Percentiles rank a stretch among this genome's conserved stretches.
phyloP scores from a whole-genome alignment of 2,797 vertebrate genomes.

The Falco concolor region DNA sequence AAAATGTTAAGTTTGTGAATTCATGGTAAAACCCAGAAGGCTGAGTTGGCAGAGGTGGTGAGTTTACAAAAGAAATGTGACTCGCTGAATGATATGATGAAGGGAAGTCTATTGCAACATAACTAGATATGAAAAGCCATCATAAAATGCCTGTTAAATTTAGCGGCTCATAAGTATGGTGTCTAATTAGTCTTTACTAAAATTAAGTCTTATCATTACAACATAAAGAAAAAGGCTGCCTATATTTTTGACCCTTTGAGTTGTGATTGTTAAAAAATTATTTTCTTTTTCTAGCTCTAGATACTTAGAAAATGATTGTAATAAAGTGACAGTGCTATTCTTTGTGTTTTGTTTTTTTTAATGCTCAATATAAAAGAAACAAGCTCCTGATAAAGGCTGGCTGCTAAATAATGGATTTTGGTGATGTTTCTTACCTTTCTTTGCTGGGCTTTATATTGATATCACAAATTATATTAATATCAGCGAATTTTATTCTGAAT shows the following conservation, averaged over 20 bases:
- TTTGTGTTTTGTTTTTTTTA: not conserved
- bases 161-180: not conserved
- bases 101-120: not conserved
- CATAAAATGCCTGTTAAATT: not conserved
- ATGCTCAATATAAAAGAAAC: not conserved
- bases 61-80: not conserved
- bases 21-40: not conserved
- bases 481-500: constrained; percentile 92
- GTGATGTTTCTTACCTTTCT: constrained; percentile 81
- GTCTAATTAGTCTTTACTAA: not conserved
- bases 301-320: not conserved
- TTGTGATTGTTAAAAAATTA: not conserved
- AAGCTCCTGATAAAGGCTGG: not conserved
- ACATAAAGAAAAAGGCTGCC: not conserved
- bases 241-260: not conserved
- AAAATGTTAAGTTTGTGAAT: not conserved
- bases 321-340: not conserved
- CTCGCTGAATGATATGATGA: not conserved
- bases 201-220: not conserved
- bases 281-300: not conserved
- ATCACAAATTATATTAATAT: constrained; percentile 89
- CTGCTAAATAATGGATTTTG: not conserved
- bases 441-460: constrained; percentile 85
- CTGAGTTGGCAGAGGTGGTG: not conserved
- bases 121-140: not conserved